phyloP scores from a whole-genome alignment of 2,113 vertebrate genomes.

The Tachycineta bicolor region DNA sequence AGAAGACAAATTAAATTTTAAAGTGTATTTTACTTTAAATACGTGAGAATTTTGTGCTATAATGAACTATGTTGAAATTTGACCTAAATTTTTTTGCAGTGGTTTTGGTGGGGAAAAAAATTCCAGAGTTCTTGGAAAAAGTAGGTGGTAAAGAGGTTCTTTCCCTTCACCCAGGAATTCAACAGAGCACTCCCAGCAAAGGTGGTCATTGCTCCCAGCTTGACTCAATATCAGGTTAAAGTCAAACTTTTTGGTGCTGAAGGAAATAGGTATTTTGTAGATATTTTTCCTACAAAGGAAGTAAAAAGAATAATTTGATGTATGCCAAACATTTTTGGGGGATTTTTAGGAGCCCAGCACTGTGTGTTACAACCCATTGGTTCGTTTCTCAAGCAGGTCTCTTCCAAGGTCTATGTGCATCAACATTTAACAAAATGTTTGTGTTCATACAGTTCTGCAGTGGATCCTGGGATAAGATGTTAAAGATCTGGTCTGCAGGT shows the following conservation, averaged over 20 bases:
- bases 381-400: background rate
- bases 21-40: background rate
- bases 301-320: background rate
- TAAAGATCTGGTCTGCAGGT: slow-evolving; percentile 99
- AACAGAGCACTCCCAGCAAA: background rate
- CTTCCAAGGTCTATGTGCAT: background rate
- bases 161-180: background rate
- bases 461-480: slow-evolving; percentile 98
- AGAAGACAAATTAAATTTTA: background rate
- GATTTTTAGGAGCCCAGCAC: background rate
- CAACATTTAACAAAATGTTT: slow-evolving; percentile 10
- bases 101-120: background rate
- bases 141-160: background rate
- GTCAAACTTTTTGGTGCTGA: background rate
- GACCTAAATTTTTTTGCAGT: background rate
- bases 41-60: background rate
- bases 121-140: background rate
- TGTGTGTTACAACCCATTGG: background rate
- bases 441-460: slow-evolving; percentile 89
- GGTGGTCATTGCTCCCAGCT: background rate
- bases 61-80: background rate
- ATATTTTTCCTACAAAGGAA: background rate
- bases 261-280: background rate
- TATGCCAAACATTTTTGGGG: background rate
- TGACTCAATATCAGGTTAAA: background rate